Evolutionary conservation across 2,113 vertebrate species (phyloP).

Genomic region (Phylloscopus whistleri): DNA sequence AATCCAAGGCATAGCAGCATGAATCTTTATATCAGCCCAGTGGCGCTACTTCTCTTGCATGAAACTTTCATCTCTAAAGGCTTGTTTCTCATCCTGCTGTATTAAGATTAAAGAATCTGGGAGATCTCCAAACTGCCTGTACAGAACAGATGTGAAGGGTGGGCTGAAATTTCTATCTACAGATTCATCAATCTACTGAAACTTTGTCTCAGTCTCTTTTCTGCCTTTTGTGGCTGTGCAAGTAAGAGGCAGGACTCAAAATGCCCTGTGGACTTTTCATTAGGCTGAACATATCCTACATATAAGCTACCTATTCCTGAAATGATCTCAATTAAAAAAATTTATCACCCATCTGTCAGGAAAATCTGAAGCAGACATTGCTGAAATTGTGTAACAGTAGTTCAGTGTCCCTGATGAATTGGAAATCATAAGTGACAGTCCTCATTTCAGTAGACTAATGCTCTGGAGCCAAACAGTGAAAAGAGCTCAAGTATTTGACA

Average conservation of each 20-base stretch:
- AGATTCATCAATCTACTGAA: background rate
- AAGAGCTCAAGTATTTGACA: background rate
- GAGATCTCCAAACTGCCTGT: background rate
- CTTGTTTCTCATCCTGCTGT: background rate
- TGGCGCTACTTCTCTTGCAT: background rate
- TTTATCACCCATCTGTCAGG: background rate
- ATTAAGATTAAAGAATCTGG: constrained; percentile 17
- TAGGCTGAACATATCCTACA: background rate
- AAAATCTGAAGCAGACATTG: background rate
- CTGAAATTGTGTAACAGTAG: background rate
- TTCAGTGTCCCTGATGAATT: background rate
- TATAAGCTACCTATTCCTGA: background rate
- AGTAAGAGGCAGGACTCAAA: background rate
- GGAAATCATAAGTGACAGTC: background rate
- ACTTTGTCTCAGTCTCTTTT: background rate
- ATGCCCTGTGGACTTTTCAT: background rate
- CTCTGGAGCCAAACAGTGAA: background rate
- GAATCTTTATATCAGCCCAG: background rate
- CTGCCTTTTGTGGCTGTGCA: background rate
- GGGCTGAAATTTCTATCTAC: background rate
- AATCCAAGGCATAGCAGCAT: background rate
- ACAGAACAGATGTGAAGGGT: constrained; percentile 6
- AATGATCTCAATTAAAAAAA: constrained; percentile 15
- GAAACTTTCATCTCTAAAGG: background rate
- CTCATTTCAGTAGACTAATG: background rate